phyloP scores from a whole-genome alignment of 2,797 vertebrate species.

The Chelonia mydas region DNA sequence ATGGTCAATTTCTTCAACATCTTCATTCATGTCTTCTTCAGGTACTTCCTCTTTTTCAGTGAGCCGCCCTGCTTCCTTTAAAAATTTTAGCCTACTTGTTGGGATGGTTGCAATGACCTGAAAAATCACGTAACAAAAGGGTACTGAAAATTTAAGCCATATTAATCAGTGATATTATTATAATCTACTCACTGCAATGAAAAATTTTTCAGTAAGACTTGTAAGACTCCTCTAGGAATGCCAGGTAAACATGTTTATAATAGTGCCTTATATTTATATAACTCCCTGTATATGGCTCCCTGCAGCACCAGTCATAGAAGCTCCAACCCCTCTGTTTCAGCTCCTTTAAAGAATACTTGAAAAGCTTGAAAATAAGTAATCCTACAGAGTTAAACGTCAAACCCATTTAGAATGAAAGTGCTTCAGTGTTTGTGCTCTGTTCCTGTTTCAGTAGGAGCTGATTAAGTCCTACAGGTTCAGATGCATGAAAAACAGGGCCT shows the following conservation, averaged over 20 bases:
- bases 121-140: constrained; percentile 57
- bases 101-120: constrained; percentile 95
- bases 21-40: constrained; percentile 95
- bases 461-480: background rate
- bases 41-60: constrained; percentile 93
- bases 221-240: background rate
- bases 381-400: background rate
- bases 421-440: background rate
- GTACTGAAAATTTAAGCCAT: constrained; percentile 61
- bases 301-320: too few relatives aligned
- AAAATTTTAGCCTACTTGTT: constrained; percentile 94
- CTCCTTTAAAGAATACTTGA: background rate
- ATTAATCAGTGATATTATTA: background rate
- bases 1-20: constrained; percentile 97
- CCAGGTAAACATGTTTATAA: background rate
- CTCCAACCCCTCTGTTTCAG: too few relatives aligned
- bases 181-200: background rate
- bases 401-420: background rate
- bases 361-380: background rate
- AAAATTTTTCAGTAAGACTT: background rate
- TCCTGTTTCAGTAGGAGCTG: background rate
- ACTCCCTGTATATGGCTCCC: background rate
- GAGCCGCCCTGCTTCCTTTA: constrained; percentile 92
- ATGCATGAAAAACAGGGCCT: background rate
- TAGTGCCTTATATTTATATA: background rate